These are phyloP conservation scores for Zygaena filipendulae DNA, from an alignment of 2,888 invertebrate genomes.

Conservation along the genomic window DNA sequence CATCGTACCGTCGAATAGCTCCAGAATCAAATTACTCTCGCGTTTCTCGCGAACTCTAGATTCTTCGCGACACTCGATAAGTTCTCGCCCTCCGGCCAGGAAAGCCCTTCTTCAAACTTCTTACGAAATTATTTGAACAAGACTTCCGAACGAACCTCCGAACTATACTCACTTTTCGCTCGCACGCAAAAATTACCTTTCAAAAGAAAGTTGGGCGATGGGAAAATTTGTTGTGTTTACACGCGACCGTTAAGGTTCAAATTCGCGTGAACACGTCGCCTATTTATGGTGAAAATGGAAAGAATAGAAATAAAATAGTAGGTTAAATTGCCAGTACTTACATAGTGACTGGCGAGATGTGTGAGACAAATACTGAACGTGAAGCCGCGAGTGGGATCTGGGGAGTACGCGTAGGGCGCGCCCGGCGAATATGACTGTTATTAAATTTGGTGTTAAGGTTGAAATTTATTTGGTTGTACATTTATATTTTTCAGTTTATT, in stretches of 20 bases:
- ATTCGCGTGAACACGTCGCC: constrained; percentile 16
- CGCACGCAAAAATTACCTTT: constrained; percentile 29
- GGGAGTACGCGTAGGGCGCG: constrained; percentile 14
- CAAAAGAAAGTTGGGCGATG: too few species aligned
- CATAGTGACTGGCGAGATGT: constrained; percentile 30
- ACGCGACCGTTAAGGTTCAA: constrained; percentile 21
- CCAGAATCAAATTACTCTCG: too few species aligned
- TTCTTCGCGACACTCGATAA: constrained; percentile 37
- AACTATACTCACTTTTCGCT: constrained; percentile 16
- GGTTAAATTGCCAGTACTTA: constrained; percentile 38
- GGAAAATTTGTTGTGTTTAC: too few species aligned
- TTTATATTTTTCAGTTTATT: constrained; percentile 16
- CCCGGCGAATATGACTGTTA: constrained; percentile 10
- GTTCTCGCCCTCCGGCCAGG: constrained; percentile 38
- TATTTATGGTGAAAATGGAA: constrained; percentile 14
- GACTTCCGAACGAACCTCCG: constrained; percentile 22
- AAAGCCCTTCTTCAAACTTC: constrained; percentile 51
- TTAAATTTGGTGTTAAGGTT: constrained; percentile 6
- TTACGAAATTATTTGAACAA: constrained; percentile 60
- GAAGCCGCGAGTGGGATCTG: constrained; percentile 24
- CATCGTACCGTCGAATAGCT: too few species aligned
- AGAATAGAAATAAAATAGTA: constrained; percentile 31
- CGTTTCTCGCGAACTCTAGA: too few species aligned
- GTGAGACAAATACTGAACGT: constrained; percentile 36
- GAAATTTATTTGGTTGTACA: too few species aligned